Percentiles rank a stretch among this genome's conserved stretches.
phyloP scores from a whole-genome alignment of 64 coral and sea anemone genomes.

The Catalaphyllia jardinei region DNA sequence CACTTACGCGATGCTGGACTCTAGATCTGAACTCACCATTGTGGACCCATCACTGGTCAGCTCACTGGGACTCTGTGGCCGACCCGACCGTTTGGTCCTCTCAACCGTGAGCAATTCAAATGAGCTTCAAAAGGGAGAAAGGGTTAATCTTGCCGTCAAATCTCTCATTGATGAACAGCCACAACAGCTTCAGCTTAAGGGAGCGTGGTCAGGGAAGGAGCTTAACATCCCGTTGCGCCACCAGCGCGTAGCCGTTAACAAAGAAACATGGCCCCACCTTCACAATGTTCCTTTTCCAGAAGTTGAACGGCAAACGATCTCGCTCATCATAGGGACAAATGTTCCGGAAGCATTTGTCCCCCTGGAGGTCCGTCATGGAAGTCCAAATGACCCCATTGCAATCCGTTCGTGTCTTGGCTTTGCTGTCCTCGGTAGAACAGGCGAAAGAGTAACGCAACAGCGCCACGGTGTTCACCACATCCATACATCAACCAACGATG shows the following conservation, averaged over 20 bases:
- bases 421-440: slow-evolving; percentile 12
- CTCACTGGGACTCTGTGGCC: slow-evolving; percentile 29
- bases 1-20: slow-evolving; percentile 27
- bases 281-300: slow-evolving; percentile 35
- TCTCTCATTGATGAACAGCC: slow-evolving; percentile 11
- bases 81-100: slow-evolving; percentile 6
- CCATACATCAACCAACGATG: background rate
- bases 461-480: slow-evolving; percentile 6
- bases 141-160: slow-evolving; percentile 24
- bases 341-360: slow-evolving; percentile 63
- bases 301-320: slow-evolving; percentile 28
- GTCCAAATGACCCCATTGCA: slow-evolving; percentile 19
- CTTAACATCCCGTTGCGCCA: slow-evolving; percentile 38
- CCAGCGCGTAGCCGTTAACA: slow-evolving; percentile 6
- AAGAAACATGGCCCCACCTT: slow-evolving; percentile 18
- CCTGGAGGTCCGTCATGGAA: slow-evolving; percentile 15
- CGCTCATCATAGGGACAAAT: slow-evolving; percentile 35
- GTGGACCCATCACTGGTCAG: slow-evolving; percentile 50
- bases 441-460: background rate
- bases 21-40: slow-evolving; percentile 55
- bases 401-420: slow-evolving; percentile 44
- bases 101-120: slow-evolving; percentile 31
- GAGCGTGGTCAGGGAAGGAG: slow-evolving; percentile 35
- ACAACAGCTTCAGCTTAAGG: background rate
- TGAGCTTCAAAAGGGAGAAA: slow-evolving; percentile 1